These are phyloP conservation scores for Erpobdella octoculata DNA, from an alignment of 2,888 invertebrate species.

Conservation along the genomic window DNA sequence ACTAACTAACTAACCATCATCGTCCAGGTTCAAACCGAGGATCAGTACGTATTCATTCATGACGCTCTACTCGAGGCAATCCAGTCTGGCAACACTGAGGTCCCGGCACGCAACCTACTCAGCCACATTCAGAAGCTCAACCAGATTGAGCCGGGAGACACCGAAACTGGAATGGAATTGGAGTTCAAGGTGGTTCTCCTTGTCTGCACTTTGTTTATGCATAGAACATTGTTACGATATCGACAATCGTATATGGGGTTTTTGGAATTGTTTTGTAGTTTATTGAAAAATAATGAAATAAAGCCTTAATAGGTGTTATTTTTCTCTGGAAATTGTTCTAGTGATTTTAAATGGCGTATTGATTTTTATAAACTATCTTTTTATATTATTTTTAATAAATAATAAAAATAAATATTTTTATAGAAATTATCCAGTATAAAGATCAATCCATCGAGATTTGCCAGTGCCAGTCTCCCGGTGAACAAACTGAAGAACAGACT, in stretches of 20 bases:
- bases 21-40: slow-evolving; percentile 75
- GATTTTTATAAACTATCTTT: too few species aligned
- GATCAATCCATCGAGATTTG: slow-evolving; percentile 84
- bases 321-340: too few species aligned
- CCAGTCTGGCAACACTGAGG: slow-evolving; percentile 90
- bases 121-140: slow-evolving; percentile 89
- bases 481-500: slow-evolving; percentile 97
- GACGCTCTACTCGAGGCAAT: slow-evolving; percentile 93
- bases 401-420: slow-evolving; percentile 37
- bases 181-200: slow-evolving; percentile 45
- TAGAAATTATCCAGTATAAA: slow-evolving; percentile 82
- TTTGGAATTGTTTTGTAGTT: too few species aligned
- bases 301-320: too few species aligned
- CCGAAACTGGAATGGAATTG: slow-evolving; percentile 50
- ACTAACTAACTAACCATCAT: neutral
- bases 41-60: slow-evolving; percentile 98
- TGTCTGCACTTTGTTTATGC: neutral
- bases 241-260: too few species aligned
- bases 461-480: slow-evolving; percentile 86
- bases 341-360: too few species aligned
- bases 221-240: slow-evolving; percentile 20
- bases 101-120: slow-evolving; percentile 85
- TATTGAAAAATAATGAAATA: too few species aligned
- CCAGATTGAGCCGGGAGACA: slow-evolving; percentile 59
- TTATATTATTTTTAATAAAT: too few species aligned